These are phyloP conservation scores for Pipra filicauda DNA, from an alignment of 2,113 vertebrate genomes.

Conservation along the genomic window DNA sequence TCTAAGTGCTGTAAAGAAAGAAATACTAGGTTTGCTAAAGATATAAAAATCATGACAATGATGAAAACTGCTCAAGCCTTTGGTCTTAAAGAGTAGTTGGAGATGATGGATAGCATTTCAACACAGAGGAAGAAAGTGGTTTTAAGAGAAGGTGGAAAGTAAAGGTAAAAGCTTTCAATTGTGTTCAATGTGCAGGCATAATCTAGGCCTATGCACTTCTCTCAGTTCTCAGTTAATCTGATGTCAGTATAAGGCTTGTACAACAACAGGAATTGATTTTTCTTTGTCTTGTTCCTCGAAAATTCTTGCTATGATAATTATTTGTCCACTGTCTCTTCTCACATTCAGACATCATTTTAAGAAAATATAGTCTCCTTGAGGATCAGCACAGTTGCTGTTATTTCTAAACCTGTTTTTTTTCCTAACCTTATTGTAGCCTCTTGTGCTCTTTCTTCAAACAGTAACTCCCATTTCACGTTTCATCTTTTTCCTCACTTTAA, in stretches of 20 bases:
- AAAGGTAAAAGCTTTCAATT: conserved; percentile 9
- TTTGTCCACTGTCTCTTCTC: neutral
- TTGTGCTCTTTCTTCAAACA: neutral
- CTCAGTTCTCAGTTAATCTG: neutral
- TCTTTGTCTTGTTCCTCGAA: neutral
- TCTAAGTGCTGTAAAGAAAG: neutral
- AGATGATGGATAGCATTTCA: neutral
- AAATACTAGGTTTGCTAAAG: neutral
- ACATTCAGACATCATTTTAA: neutral
- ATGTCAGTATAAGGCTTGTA: neutral
- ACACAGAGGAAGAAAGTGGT: neutral
- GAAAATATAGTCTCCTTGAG: neutral
- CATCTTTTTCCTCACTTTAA: neutral
- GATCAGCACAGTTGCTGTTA: neutral
- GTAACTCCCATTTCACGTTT: neutral
- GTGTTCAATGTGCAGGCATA: neutral
- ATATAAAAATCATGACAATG: neutral
- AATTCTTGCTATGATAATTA: neutral
- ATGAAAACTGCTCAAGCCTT: neutral
- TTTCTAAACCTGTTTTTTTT: neutral
- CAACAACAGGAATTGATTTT: neutral
- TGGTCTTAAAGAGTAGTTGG: neutral
- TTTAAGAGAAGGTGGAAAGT: neutral
- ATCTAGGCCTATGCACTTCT: neutral
- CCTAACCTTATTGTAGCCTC: neutral